Evolutionary conservation across 2,888 invertebrate species (phyloP), one percentile per base, ranked within the genome.

Genomic region (Ochlodes sylvanus): DNA sequence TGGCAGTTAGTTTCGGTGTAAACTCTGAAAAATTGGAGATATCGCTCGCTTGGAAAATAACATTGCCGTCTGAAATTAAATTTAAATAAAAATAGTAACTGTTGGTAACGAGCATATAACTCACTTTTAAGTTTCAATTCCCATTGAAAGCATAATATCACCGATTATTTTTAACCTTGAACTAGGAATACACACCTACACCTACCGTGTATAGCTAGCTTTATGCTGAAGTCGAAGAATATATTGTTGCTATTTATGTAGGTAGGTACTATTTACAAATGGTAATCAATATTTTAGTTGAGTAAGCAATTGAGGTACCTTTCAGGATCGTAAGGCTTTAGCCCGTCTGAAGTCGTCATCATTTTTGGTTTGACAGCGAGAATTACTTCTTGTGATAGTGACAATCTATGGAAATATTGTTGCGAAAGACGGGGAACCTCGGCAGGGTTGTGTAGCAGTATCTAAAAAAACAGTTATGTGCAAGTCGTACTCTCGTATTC

Each of bases 1-100:
- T 96, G 95, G 77, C 96, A 96, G 82, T 96, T 96, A 68, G 94
- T 94, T 83, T 96, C 96, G 0, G 96, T 96, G 83, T 96, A 96
- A 61, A 95, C 94, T 83, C 95, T 94, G 79, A 94, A 96, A 80
- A 94, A 96, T 47, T 90, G 89, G 62, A 96, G 88, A 73, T 94
- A 91, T 14, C 95, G 93, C 78, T 96, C 96, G 63, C 85, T 87
- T 69, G 95, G 95, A 80, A 96, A 96, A 84, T 94, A 96, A 77
- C 96, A 96, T 77, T 95, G 95, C 7, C 96, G 94, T 62, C 95
- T 94, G 54, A 86, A 70, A 38, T 62, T 50, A 63, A 17, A 65
- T 57, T 2, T 27, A 4, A 4, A 38, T 27, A 27, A 27, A 27
- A 27, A n/a, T n/a, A n/a, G n/a, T 27, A 27, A 5, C 27, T 27